Base-by-base conservation (phyloP, 1,140 invertebrate species). In the Papilio aristodemus region DNA sequence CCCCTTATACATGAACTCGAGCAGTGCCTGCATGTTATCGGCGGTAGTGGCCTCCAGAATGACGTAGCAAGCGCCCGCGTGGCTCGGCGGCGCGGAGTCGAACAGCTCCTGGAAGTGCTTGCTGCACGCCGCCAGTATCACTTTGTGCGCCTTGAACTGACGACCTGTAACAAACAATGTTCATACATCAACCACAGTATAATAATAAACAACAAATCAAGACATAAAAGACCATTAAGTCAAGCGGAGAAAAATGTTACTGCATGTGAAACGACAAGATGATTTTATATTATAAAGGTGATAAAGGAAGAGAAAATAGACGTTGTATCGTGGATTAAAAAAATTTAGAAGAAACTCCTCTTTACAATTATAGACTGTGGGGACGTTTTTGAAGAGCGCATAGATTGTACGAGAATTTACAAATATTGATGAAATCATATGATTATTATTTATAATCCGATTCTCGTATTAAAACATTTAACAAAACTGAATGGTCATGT, bases 1-100 rank as follows among this genome's bases (percentile, higher is more conserved):
- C 9, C 96, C 96, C 87, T 97, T 97, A 92, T 98, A 98, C 97
- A 98, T 98, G 90, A 97, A 98, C 90, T 98, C 96, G 67, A 98
- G 93, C 50, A 98, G 93, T 7, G 96, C 96, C 69, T 96, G 95
- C 95, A 97, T 97, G 88, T 98, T 97, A 79, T 95, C 94, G 41
- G 96, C 95, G 70, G 95, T 95, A 69, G 96, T 97, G 67, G 96
- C 96, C 92, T 97, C 96, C 82, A 97, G 92, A 81, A 97, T 97
- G 77, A 97, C 96, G 79, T 97, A 95, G 78, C 96, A 94, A 78
- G 94, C 94, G 73, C 95, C 95, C 79, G 95, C 95, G 81, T 95
- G 95, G 89, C 95, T 95, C 19, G 94, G 92, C 68, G 97, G 97
- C 80, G 96, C 97, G 70, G 95, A 94, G 92, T 97, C 96, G 92